Evolutionary conservation across 2,888 invertebrate genomes (phyloP), one percentile per base, ranked within the genome.

Genomic region (Hydrotaea diabolus): DNA sequence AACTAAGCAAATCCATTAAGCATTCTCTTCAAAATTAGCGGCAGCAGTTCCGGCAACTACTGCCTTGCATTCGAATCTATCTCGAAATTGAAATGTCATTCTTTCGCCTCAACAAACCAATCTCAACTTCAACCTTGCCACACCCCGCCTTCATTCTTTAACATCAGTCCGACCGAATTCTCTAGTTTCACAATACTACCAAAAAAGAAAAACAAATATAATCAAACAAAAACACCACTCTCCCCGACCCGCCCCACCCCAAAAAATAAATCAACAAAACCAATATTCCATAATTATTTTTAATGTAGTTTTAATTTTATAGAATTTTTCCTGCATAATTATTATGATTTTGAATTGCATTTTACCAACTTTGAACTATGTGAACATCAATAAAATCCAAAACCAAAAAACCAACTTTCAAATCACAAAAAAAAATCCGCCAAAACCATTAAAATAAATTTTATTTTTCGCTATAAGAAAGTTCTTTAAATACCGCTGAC

Each of bases 401-500:
- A 39, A 39, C 4, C 64, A 72, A 19, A 62, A 31, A 80, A 31
- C 7, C 31, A 31, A 31, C 31, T 31, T 31, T 7, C 31, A 75
- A 75, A 72, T 62, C 15, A 77, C 77, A 59, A 36, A 55, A 39
- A 57, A 55, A 49, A 49, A 49, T n/a, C n/a, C 31, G 7, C 15
- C 15, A 15, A 49, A 49, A 49, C 15, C 49, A 39, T 4, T 49
- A 2, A 15, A 49, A 49, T 49, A 1, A 53, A 71, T 71, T 53
- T 46, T 53, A 2, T 49, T 8, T 49, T 49, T 13, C 13, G 49
- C 49, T n/a, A 49, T n/a, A 15, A 49, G 55, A 59, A 83, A 31
- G 81, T 81, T 84, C 80, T 81, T 84, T 81, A 81, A 84, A 81
- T 78, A 81, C 80, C 4, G 13, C 7, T 39, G 39, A 39, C 39